Evolutionary conservation across 2,888 invertebrate genomes (phyloP).

Genomic region (Rapana venosa): DNA sequence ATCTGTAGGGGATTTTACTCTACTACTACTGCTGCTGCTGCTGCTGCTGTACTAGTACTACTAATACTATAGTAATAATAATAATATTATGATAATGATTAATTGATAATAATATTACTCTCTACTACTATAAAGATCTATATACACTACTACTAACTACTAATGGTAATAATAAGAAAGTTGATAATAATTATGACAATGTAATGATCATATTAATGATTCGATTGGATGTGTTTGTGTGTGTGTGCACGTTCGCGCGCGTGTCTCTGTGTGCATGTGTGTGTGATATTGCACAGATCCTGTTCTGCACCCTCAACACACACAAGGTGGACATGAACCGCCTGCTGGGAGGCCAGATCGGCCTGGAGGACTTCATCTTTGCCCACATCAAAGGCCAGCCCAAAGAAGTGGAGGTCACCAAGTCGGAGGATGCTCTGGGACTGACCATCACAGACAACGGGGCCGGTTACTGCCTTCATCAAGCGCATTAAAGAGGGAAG

Average conservation of each 20-base stretch:
- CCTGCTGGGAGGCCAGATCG: slow-evolving; percentile 96
- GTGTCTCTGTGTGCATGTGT: slow-evolving; percentile 3
- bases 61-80: too few species aligned
- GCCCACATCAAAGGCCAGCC: slow-evolving; percentile 96
- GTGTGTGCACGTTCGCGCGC: not conserved
- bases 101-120: too few species aligned
- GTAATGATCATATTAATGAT: not conserved
- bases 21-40: too few species aligned
- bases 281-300: slow-evolving; percentile 84
- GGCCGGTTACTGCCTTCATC: slow-evolving; percentile 96
- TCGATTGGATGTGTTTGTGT: not conserved
- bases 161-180: too few species aligned
- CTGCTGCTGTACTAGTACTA: too few species aligned
- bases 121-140: too few species aligned
- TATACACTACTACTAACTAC: too few species aligned
- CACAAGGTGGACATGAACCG: slow-evolving; percentile 98
- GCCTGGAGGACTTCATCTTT: slow-evolving; percentile 98
- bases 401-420: slow-evolving; percentile 96
- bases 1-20: too few species aligned
- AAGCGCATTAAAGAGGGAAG: slow-evolving; percentile 97
- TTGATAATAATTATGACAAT: too few species aligned
- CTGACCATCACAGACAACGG: slow-evolving; percentile 99
- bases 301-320: slow-evolving; percentile 98
- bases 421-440: slow-evolving; percentile 96
- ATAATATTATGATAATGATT: too few species aligned